Base-by-base conservation (phyloP, 2,888 invertebrate species). In the Rhyacophila evoluta region DNA sequence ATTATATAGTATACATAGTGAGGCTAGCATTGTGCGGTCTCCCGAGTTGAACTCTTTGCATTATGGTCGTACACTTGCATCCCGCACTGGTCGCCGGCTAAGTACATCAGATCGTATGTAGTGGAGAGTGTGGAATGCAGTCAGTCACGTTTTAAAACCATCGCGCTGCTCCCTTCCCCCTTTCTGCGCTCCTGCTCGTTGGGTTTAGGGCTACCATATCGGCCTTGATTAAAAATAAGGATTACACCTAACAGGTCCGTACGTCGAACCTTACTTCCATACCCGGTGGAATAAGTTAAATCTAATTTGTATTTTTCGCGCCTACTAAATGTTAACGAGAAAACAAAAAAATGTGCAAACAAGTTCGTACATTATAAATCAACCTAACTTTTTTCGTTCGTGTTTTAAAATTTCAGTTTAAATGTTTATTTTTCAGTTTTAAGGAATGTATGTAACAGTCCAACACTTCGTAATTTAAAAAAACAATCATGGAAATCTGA, bases 121-220 rank as follows among this genome's bases (percentile, higher is more conserved):
- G 55, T 55, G 55, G 78, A 73, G 70, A 74, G 69, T 19, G n/a
- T 72, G 89, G 89, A 89, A 89, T 89, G 89, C 89, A 87, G 89
- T 89, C 89, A 88, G 88, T 86, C 89, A 88, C 89, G 89, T 89
- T 88, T 55, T 55, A 55, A 55, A 55, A 55, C 55, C 55, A 55
- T 55, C 41, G 15, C 19, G 37, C 15, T 29, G 36, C 15, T 12
- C 37, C 28, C 41, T 38, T 73, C 38, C 76, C 79, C 38, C 36
- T 55, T 55, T 55, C 55, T 55, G 55, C 25, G 55, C 8, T 55
- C 55, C 55, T 55, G 15, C 55, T 55, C 25, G 25, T 19, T 1
- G 10, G 55, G 19, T 10, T 55, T 55, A 55, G 55, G 55, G 55
- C 55, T 55, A 19, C 55, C 55, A 55, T 55, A 55, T 15, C 12